Base-by-base conservation (phyloP, 2,113 vertebrate genomes). In the Gavia stellata region DNA sequence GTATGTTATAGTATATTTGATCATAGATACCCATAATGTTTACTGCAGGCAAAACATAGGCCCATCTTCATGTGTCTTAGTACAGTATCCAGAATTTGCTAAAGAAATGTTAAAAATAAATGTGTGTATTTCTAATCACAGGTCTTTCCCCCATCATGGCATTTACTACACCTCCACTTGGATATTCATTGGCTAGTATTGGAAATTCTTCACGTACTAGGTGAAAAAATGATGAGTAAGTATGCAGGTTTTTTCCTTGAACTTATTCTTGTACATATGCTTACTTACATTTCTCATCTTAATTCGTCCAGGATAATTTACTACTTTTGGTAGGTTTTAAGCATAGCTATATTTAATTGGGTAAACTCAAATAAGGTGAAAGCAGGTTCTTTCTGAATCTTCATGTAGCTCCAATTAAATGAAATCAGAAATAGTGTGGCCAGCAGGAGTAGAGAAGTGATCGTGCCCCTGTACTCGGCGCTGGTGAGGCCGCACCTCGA, bases 91-190 rank as follows among this genome's bases (percentile, higher is more conserved):
- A 81, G 31, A 79, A 88, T 79, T 79, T 4, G 2, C 12, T 82
- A 14, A 73, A 63, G 24, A 67, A 88, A 78, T 38, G 12, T 40
- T 62, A 53, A 29, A 65, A 92, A 36, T 53, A 58, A 91, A 68
- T 83, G 17, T 16, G 5, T 53, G 2, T 92, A 19, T 97, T 95
- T 97, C 63, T 86, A 96, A 86, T 94, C 72, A 53, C 96, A 99
- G 99, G 96, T 99, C 73, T 98, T 99, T 92, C 98, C 99, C 88
- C 99, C 99, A 23, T 99, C 99, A 2, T 99, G 99, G 99, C 99
- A 99, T 98, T 98, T 99, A 86, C 75, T 99, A 29, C 99, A 99
- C 95, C 99, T 99, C 94, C 97, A 99, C 96, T 98, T 99, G 92
- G 99, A 99, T 97, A 98, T 99, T 81, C 98, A 99, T 79, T 99